phyloP scores from a whole-genome alignment of 1,140 invertebrate species.

The Calephelis virginiensis region DNA sequence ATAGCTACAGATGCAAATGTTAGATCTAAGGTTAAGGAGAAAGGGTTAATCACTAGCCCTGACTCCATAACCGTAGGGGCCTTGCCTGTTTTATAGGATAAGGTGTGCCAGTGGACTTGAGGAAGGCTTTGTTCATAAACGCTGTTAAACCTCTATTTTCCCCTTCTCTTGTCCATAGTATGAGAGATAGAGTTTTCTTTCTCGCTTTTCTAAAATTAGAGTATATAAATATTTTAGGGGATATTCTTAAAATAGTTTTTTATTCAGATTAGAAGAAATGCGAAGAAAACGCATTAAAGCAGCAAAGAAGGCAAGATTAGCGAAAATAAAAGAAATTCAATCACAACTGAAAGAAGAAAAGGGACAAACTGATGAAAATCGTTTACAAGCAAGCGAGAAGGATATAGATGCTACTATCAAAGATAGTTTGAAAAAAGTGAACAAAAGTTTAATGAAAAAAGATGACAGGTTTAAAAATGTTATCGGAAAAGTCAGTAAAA shows the following conservation, averaged over 20 bases:
- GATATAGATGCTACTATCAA: conserved; percentile 60
- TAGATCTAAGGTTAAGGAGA: too few relatives aligned
- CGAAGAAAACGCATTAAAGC: conserved; percentile 61
- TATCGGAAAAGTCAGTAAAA: conserved; percentile 76
- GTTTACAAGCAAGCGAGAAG: conserved; percentile 38
- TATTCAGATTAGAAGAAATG: conserved; percentile 68
- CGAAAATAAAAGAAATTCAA: conserved; percentile 66
- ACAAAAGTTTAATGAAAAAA: conserved; percentile 71
- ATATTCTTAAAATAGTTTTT: background rate
- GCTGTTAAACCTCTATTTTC: too few relatives aligned
- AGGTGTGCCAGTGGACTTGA: too few relatives aligned
- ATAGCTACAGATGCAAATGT: too few relatives aligned
- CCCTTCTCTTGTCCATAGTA: too few relatives aligned
- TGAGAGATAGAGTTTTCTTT: too few relatives aligned
- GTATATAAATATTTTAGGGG: background rate
- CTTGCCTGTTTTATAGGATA: too few relatives aligned
- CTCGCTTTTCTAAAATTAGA: background rate
- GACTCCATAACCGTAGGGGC: too few relatives aligned
- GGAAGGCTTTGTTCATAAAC: too few relatives aligned
- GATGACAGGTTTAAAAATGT: conserved; percentile 75
- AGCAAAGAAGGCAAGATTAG: conserved; percentile 68
- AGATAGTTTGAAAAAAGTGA: conserved; percentile 61
- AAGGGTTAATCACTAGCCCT: too few relatives aligned
- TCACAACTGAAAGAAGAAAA: conserved; percentile 55
- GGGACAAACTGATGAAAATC: conserved; percentile 32